phyloP scores from a whole-genome alignment of 2,113 vertebrate species.

The Etheostoma spectabile region DNA sequence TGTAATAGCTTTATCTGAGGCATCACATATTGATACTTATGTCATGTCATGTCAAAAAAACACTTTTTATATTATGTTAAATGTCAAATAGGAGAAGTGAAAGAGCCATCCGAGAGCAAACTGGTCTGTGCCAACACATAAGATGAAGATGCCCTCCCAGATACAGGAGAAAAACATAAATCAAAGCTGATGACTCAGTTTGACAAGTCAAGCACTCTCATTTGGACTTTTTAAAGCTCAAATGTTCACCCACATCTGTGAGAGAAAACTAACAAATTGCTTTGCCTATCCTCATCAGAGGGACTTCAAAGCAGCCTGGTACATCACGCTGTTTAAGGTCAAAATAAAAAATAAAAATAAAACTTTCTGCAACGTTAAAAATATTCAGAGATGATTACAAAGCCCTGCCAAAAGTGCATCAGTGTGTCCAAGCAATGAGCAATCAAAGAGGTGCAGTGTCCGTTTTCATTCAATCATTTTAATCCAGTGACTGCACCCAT shows the following conservation, averaged over 20 bases:
- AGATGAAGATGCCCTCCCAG: conserved; percentile 26
- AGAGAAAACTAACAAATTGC: conserved; percentile 54
- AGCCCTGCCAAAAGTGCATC: conserved; percentile 38
- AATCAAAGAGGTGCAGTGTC: conserved; percentile 49
- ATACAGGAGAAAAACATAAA: conserved; percentile 24
- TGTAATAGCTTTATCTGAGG: conserved; percentile 15
- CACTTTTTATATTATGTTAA: neutral
- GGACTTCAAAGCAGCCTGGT: conserved; percentile 32
- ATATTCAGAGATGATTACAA: conserved; percentile 55
- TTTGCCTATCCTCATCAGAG: conserved; percentile 54
- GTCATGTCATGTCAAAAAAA: conserved; percentile 3
- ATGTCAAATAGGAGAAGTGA: neutral
- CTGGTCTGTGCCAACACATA: neutral
- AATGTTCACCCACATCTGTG: conserved; percentile 60
- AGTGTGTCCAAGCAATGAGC: conserved; percentile 40
- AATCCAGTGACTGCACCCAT: conserved; percentile 53
- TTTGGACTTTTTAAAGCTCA: conserved; percentile 50
- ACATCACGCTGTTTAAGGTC: conserved; percentile 46
- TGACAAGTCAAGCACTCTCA: conserved; percentile 51
- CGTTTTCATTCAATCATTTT: conserved; percentile 48
- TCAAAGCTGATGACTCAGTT: conserved; percentile 43
- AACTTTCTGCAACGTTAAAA: conserved; percentile 56
- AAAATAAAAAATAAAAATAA: conserved; percentile 40
- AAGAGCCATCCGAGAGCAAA: neutral
- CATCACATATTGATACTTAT: conserved; percentile 11